A percentile compares a stretch with the other conserved stretches of the same genome.
phyloP scores from a whole-genome alignment of 2,113 vertebrate genomes.

The Triplophysa rosa region DNA sequence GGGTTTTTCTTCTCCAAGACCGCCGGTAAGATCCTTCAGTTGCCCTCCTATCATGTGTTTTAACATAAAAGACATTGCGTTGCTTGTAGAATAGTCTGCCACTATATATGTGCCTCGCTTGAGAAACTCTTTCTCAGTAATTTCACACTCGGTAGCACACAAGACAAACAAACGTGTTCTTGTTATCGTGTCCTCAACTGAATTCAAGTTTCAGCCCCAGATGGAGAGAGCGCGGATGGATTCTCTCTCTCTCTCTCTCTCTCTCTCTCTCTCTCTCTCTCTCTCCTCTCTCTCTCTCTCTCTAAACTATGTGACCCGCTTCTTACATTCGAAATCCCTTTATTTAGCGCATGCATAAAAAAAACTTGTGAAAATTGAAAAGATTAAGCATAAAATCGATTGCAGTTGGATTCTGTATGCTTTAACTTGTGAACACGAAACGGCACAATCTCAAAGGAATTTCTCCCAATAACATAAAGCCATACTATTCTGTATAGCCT shows the following conservation, averaged over 20 bases:
- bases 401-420: too few relatives aligned
- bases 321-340: too few relatives aligned
- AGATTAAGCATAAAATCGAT: too few relatives aligned
- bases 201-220: conserved; percentile 18
- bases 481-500: too few relatives aligned
- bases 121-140: neutral
- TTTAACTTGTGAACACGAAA: too few relatives aligned
- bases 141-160: too few relatives aligned
- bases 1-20: conserved; percentile 87
- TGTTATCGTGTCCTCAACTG: neutral
- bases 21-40: conserved; percentile 95
- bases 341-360: too few relatives aligned
- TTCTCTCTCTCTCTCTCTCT: conserved; percentile 12
- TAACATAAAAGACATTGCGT: conserved; percentile 93
- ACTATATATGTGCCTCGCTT: neutral
- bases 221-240: conserved; percentile 3
- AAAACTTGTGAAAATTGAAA: too few relatives aligned
- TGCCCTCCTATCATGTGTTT: conserved; percentile 96
- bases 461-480: too few relatives aligned
- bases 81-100: neutral
- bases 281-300: conserved; percentile 17
- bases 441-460: too few relatives aligned
- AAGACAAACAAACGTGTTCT: neutral
- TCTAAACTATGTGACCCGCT: neutral
- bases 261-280: conserved; percentile 14